phyloP scores from a whole-genome alignment of 2,888 invertebrate species.

The Plutella xylostella region DNA sequence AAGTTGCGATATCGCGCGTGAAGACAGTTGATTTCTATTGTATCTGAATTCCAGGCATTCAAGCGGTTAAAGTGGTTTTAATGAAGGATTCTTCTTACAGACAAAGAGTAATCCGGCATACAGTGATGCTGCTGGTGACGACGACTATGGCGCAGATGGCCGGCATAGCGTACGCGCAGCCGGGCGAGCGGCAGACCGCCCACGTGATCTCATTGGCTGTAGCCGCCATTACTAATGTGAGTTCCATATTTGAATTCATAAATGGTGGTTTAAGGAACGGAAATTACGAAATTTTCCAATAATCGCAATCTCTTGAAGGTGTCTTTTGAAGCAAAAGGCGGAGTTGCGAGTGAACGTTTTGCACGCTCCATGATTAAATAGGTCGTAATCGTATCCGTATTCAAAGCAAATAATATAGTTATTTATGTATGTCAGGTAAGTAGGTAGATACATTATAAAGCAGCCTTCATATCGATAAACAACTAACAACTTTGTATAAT shows the following conservation, averaged over 20 bases:
- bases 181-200: constrained; percentile 33
- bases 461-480: too few relatives aligned
- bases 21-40: too few relatives aligned
- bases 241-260: constrained; percentile 12
- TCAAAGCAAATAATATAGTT: too few relatives aligned
- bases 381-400: not conserved
- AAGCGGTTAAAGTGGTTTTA: too few relatives aligned
- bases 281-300: not conserved
- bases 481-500: too few relatives aligned
- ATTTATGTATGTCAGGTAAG: too few relatives aligned
- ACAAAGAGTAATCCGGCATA: constrained; percentile 41
- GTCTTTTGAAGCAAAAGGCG: too few relatives aligned
- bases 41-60: not conserved
- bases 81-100: too few relatives aligned
- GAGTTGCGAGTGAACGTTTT: too few relatives aligned
- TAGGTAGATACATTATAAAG: too few relatives aligned
- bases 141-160: constrained; percentile 47
- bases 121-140: constrained; percentile 39
- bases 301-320: not conserved
- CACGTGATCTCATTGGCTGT: constrained; percentile 40
- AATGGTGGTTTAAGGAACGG: not conserved
- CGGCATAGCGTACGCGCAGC: constrained; percentile 55
- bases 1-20: too few relatives aligned
- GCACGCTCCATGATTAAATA: not conserved
- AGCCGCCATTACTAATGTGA: constrained; percentile 46